Conservation (phyloP, 2,113 vertebrate genomes). For the Struthidea cinerea region DNA sequence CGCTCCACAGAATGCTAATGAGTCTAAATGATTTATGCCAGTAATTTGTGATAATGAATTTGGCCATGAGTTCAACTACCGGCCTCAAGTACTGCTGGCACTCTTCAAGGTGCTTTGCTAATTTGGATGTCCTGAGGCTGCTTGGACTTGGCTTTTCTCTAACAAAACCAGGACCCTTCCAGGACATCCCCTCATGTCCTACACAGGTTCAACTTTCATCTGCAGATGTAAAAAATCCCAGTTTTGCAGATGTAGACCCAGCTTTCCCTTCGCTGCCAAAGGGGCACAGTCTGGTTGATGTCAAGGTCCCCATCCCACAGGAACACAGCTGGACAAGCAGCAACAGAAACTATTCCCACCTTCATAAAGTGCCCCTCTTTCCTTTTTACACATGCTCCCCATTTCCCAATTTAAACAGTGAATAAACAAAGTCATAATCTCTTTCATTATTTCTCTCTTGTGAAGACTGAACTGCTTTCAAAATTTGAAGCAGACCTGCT, state of each 20-base stretch:
- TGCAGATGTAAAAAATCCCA: neutral
- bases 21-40: neutral
- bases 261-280: neutral
- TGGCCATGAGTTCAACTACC: neutral
- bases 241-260: neutral
- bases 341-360: neutral
- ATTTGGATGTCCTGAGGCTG: neutral
- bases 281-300: neutral
- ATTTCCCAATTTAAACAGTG: neutral
- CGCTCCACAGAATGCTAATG: neutral
- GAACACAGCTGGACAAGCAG: neutral
- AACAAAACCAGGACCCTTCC: neutral
- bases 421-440: neutral
- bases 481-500: neutral
- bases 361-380: neutral
- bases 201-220: neutral
- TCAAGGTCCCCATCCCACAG: neutral
- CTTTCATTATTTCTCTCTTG: neutral
- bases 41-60: neutral
- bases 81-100: neutral
- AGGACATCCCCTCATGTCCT: neutral
- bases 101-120: neutral
- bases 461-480: neutral
- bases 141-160: neutral
- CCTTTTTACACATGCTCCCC: neutral